These are phyloP conservation scores for Heptranchias perlo DNA, from an alignment of 2,113 vertebrate species.

Conservation along the genomic window DNA sequence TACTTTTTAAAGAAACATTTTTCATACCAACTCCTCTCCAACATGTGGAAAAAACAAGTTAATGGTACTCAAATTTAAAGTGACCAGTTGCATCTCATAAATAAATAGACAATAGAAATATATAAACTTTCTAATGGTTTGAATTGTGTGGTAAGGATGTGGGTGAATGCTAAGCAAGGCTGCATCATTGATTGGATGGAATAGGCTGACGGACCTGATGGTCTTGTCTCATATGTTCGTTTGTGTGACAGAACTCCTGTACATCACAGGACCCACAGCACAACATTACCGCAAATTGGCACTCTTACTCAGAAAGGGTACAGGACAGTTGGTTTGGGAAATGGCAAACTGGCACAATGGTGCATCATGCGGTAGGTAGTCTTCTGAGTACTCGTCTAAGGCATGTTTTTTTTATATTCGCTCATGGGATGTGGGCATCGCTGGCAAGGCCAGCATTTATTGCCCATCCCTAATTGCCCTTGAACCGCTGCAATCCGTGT, in stretches of 20 bases:
- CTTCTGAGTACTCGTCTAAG: too few species aligned
- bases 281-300: background rate
- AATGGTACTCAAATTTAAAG: background rate
- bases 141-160: background rate
- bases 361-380: too few species aligned
- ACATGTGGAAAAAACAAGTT: background rate
- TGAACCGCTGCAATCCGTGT: too few species aligned
- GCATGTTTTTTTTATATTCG: too few species aligned
- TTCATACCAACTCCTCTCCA: background rate
- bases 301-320: too few species aligned
- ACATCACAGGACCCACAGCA: background rate
- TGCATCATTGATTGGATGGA: background rate
- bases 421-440: too few species aligned
- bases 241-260: background rate
- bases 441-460: too few species aligned
- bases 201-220: background rate
- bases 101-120: background rate
- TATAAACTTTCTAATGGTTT: background rate
- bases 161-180: background rate
- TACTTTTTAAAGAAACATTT: background rate
- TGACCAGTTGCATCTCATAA: background rate
- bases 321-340: too few species aligned
- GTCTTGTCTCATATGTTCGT: background rate
- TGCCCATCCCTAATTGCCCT: too few species aligned
- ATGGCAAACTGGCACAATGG: too few species aligned